Percentiles rank a stretch among this genome's conserved stretches.
These are phyloP conservation scores for Connochaetes taurinus DNA, from an alignment of 2,113 vertebrate genomes.

Conservation along the genomic window DNA sequence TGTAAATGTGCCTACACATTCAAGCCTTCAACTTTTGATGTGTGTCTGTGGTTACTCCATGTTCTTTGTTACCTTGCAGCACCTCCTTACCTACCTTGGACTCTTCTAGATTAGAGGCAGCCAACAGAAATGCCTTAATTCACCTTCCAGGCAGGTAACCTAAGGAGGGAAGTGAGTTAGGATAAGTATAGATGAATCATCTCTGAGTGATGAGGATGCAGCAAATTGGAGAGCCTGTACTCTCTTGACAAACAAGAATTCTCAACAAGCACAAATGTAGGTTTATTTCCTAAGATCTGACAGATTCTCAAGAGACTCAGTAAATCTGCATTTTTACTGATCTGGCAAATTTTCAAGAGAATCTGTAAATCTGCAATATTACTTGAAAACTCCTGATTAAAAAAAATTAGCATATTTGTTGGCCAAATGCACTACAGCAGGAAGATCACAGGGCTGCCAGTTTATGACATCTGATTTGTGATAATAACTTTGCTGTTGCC, in stretches of 20 bases:
- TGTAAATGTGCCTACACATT: constrained; percentile 42
- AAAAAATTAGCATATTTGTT: constrained; percentile 12
- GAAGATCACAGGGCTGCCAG: neutral
- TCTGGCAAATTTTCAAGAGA: neutral
- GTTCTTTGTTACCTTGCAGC: constrained; percentile 47
- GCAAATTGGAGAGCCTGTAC: neutral
- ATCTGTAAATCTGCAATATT: neutral
- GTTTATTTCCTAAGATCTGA: constrained; percentile 29
- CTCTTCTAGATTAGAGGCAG: neutral
- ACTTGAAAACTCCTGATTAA: neutral
- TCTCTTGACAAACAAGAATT: neutral
- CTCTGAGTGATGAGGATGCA: neutral
- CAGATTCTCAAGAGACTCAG: neutral
- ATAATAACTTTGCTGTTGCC: neutral
- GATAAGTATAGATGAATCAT: neutral
- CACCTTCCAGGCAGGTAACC: neutral
- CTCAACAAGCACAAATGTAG: neutral
- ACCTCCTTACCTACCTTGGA: neutral
- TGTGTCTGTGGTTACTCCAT: neutral
- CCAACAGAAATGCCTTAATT: neutral
- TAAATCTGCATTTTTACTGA: neutral
- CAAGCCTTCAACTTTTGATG: constrained; percentile 12
- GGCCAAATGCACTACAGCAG: neutral
- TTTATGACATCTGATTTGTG: neutral
- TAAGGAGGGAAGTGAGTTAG: neutral